phyloP scores from a whole-genome alignment of 2,797 vertebrate species.

The Rhabdomys pumilio region DNA sequence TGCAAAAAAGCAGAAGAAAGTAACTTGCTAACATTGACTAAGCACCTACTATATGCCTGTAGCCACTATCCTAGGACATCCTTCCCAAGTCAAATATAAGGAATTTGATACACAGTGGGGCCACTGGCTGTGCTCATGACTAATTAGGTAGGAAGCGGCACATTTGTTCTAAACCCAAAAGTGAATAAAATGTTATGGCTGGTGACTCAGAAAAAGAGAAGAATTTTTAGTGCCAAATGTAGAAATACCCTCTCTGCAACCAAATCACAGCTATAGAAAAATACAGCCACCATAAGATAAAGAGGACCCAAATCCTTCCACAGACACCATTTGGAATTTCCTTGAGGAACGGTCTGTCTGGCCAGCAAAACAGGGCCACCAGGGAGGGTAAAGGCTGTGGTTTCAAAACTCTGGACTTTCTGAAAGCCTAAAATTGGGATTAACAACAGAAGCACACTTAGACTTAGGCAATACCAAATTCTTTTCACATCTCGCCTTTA shows the following conservation, averaged over 20 bases:
- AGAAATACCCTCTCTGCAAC: constrained; percentile 39
- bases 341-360: not conserved
- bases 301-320: not conserved
- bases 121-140: not conserved
- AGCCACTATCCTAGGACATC: not conserved
- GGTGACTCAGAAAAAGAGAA: constrained; percentile 13
- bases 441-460: not conserved
- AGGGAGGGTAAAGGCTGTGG: not conserved
- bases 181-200: constrained; percentile 16
- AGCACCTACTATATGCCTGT: not conserved
- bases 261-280: constrained; percentile 33
- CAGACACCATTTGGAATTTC: not conserved
- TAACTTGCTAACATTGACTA: not conserved
- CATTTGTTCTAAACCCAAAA: constrained; percentile 5
- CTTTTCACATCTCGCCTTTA: constrained; percentile 10
- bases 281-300: not conserved
- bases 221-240: not conserved
- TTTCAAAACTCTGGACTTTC: constrained; percentile 17
- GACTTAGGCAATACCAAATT: not conserved
- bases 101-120: not conserved
- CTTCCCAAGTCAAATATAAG: not conserved
- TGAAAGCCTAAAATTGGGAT: not conserved
- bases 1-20: constrained; percentile 55
- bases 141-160: not conserved
- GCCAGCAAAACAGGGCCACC: not conserved